Percentiles rank a stretch among this genome's conserved stretches.
phyloP scores from a whole-genome alignment of 1,140 invertebrate genomes.

The Agrypnia vestita region DNA sequence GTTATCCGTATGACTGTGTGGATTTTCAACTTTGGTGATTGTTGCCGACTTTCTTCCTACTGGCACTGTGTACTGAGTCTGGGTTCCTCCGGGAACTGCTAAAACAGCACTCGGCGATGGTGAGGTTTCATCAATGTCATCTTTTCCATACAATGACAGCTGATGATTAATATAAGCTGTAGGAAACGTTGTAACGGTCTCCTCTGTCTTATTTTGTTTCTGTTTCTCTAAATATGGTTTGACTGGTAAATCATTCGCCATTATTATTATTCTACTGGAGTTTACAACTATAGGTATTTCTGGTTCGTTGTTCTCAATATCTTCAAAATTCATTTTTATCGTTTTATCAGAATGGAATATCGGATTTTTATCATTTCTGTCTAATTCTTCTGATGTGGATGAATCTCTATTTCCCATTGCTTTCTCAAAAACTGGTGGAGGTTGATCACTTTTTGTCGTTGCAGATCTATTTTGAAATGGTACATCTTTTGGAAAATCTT shows the following conservation, averaged over 20 bases:
- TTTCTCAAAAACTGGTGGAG: background rate
- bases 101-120: slow-evolving; percentile 68
- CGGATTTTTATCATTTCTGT: background rate
- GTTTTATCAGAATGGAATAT: slow-evolving; percentile 13
- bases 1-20: slow-evolving; percentile 62
- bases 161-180: slow-evolving; percentile 41
- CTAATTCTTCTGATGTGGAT: slow-evolving; percentile 9
- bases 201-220: background rate
- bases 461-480: slow-evolving; percentile 5
- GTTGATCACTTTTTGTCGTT: slow-evolving; percentile 3
- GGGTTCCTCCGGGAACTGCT: slow-evolving; percentile 75
- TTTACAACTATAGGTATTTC: background rate
- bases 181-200: slow-evolving; percentile 14
- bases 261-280: slow-evolving; percentile 33
- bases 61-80: slow-evolving; percentile 64
- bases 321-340: slow-evolving; percentile 11
- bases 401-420: background rate
- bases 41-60: slow-evolving; percentile 69
- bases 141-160: slow-evolving; percentile 24
- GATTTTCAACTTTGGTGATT: slow-evolving; percentile 75
- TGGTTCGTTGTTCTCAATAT: background rate
- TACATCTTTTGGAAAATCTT: background rate
- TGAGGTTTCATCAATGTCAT: slow-evolving; percentile 36
- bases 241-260: slow-evolving; percentile 28
- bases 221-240: slow-evolving; percentile 10